These are phyloP conservation scores for Jaculus jaculus DNA, from an alignment of 2,113 vertebrate species.

Conservation along the genomic window DNA sequence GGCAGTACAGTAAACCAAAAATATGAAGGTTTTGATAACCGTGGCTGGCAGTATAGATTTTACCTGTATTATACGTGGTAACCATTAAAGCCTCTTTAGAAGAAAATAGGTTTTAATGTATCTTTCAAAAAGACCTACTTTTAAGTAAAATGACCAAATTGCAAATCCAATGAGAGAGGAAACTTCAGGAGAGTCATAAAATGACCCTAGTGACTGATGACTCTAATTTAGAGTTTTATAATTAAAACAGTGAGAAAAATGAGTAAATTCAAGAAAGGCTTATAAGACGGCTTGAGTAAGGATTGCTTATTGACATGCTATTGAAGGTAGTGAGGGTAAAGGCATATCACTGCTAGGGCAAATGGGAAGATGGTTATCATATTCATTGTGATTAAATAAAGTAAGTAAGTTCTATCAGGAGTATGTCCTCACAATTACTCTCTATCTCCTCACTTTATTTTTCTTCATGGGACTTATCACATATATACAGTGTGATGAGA, in stretches of 20 bases:
- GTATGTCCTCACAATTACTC: background rate
- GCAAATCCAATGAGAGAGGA: background rate
- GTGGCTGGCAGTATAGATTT: background rate
- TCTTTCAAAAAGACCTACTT: background rate
- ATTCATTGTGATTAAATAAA: conserved; percentile 9
- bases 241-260: background rate
- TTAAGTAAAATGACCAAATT: background rate
- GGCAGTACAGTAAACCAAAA: background rate
- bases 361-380: background rate
- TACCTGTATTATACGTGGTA: background rate
- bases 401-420: background rate
- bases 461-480: background rate
- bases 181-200: background rate
- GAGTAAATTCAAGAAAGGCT: background rate
- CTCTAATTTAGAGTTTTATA: background rate
- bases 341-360: background rate
- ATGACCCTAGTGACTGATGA: background rate
- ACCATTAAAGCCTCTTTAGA: background rate
- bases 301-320: background rate
- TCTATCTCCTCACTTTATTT: background rate
- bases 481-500: background rate
- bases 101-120: background rate
- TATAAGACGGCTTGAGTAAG: background rate
- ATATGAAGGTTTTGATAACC: background rate
- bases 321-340: background rate